These are phyloP conservation scores for Cuculus canorus DNA, from an alignment of 2,797 vertebrate genomes.

Conservation along the genomic window DNA sequence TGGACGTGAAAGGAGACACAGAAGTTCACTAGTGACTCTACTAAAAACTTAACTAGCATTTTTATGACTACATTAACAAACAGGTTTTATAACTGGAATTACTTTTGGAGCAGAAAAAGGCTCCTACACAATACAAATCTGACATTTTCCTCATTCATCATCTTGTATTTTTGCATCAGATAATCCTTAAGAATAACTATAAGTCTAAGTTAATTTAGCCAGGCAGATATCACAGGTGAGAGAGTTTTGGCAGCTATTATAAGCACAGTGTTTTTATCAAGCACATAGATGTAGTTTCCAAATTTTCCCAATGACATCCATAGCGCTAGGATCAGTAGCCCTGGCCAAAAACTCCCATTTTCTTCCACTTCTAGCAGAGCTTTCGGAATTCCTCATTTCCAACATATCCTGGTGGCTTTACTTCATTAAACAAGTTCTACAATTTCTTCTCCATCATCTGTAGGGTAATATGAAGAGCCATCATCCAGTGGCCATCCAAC, in stretches of 20 bases:
- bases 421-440: background rate
- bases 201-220: background rate
- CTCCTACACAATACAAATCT: background rate
- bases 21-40: background rate
- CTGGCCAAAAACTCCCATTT: background rate
- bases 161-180: background rate
- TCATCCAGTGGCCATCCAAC: background rate
- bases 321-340: background rate
- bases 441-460: background rate
- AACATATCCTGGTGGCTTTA: background rate
- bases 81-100: background rate
- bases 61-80: background rate
- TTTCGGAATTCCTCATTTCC: background rate
- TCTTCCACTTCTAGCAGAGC: background rate
- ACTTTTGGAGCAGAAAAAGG: background rate
- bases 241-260: background rate
- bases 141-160: background rate
- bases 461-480: background rate
- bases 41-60: background rate
- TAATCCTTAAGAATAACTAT: background rate
- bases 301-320: background rate
- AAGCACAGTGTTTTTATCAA: background rate
- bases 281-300: background rate
- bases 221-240: background rate
- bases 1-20: background rate